Evolutionary conservation across 2,113 vertebrate species (phyloP).

Genomic region (Ramphastos sulfuratus): DNA sequence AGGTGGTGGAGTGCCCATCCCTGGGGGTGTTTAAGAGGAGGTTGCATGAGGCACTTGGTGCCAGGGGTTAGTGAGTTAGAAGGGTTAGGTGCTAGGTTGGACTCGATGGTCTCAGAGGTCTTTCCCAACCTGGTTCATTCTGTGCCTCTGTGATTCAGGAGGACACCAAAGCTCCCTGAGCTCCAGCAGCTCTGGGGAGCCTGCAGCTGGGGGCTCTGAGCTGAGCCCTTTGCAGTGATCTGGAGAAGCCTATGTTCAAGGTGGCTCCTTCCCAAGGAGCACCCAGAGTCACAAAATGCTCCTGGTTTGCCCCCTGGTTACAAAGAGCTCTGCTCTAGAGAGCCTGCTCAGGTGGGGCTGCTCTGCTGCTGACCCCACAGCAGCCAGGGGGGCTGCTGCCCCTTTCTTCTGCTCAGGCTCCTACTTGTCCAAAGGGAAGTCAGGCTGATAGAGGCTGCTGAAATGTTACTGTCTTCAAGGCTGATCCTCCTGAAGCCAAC

Average conservation of each 20-base stretch:
- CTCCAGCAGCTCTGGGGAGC: not conserved
- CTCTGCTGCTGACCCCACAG: not conserved
- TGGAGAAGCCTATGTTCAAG: not conserved
- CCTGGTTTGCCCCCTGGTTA: not conserved
- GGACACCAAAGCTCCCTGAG: not conserved
- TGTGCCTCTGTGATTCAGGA: not conserved
- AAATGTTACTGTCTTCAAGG: conserved; percentile 48
- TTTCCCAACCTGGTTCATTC: too few species aligned
- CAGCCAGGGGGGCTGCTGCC: not conserved
- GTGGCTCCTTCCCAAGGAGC: not conserved
- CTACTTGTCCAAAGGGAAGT: not conserved
- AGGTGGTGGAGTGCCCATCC: too few species aligned
- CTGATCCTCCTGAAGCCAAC: conserved; percentile 28
- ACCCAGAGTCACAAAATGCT: not conserved
- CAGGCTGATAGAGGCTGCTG: not conserved
- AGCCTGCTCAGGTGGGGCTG: not conserved
- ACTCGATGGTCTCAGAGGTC: too few species aligned
- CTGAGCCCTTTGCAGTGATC: not conserved
- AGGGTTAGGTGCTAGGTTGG: too few species aligned
- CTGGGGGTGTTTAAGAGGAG: too few species aligned
- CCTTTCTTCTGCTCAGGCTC: not conserved
- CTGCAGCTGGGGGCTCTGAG: accelerated
- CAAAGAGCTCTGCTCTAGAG: not conserved
- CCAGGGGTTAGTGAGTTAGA: too few species aligned
- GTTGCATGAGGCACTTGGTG: too few species aligned